A percentile compares a stretch with the other conserved stretches of the same genome.
These are phyloP conservation scores for Hypotaenidia okinawae DNA, from an alignment of 2,797 vertebrate species.

Conservation along the genomic window DNA sequence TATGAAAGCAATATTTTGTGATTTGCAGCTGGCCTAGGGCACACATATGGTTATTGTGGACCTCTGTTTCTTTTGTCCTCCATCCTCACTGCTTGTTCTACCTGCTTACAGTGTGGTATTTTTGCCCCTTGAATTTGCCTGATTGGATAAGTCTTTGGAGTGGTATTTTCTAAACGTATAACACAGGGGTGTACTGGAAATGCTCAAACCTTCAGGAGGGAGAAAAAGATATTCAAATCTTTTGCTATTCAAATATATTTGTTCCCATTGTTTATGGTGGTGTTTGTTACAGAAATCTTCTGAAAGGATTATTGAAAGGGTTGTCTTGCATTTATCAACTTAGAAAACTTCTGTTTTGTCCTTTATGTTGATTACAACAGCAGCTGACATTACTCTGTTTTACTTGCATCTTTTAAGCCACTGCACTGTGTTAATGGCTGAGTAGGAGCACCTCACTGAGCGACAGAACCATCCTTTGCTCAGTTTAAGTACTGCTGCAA, in stretches of 20 bases:
- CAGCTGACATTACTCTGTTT: not conserved
- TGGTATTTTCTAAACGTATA: not conserved
- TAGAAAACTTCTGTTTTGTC: not conserved
- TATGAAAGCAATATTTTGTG: not conserved
- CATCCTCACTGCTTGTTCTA: not conserved
- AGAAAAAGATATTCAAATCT: not conserved
- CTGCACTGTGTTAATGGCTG: not conserved
- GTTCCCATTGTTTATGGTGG: not conserved
- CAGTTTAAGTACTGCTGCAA: not conserved
- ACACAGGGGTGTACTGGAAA: not conserved
- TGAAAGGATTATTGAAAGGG: not conserved
- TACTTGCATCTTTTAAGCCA: not conserved
- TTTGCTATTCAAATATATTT: not conserved
- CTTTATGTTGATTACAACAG: not conserved
- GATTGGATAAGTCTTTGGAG: not conserved
- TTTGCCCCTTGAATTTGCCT: not conserved
- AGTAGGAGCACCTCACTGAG: not conserved
- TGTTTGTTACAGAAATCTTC: not conserved
- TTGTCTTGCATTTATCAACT: constrained; percentile 5
- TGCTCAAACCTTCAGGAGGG: not conserved
- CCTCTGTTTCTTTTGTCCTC: not conserved
- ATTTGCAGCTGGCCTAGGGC: not conserved
- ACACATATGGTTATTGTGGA: not conserved
- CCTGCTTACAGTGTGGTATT: not conserved
- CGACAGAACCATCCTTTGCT: not conserved